A percentile compares a stretch with the other conserved stretches of the same genome.
phyloP scores from a whole-genome alignment of 2,888 invertebrate species.

The Spisula subtruncata region DNA sequence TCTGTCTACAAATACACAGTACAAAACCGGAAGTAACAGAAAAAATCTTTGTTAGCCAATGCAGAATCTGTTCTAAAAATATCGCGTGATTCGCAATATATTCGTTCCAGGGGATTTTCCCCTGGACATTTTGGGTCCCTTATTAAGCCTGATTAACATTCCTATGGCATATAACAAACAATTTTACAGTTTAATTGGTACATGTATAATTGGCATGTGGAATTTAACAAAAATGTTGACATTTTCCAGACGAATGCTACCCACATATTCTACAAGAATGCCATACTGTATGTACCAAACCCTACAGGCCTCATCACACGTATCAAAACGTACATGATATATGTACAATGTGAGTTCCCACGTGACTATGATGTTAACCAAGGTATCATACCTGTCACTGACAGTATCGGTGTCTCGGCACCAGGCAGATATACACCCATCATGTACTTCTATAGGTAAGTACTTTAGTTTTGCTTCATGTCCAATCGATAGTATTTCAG shows the following conservation, averaged over 20 bases:
- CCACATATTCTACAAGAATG: constrained; percentile 26
- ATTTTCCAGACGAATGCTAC: constrained; percentile 19
- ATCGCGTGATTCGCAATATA: too few species aligned
- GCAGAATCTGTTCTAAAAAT: too few species aligned
- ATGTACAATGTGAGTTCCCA: constrained; percentile 10
- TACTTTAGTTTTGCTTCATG: too few species aligned
- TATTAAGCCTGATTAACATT: too few species aligned
- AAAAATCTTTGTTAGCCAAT: too few species aligned
- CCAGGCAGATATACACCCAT: not conserved
- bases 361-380: not conserved
- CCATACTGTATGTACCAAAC: not conserved
- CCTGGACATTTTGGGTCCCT: too few species aligned
- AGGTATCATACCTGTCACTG: not conserved
- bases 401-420: not conserved
- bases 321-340: constrained; percentile 18
- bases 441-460: constrained; percentile 10
- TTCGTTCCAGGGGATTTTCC: too few species aligned
- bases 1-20: too few species aligned
- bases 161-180: not conserved
- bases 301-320: constrained; percentile 15
- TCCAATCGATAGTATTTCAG: too few species aligned
- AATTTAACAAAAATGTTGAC: too few species aligned
- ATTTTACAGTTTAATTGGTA: not conserved
- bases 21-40: too few species aligned
- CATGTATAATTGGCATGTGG: too few species aligned